Percentiles rank a stretch among this genome's conserved stretches.
Conservation (phyloP, 2,113 vertebrate genomes). For the Bombycilla garrulus region DNA sequence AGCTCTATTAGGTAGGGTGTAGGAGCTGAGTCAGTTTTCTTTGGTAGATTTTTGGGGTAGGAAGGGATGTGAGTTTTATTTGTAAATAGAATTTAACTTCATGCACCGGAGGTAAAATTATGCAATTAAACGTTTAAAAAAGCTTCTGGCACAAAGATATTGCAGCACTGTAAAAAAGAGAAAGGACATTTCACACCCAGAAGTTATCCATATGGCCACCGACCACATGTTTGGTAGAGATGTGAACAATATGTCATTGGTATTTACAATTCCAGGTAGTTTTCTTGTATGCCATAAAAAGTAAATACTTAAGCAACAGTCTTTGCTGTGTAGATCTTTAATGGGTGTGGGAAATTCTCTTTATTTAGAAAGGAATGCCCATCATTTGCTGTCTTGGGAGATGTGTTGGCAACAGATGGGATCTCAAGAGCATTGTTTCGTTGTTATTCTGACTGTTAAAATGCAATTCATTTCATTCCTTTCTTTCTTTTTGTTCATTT, state of each 20-base stretch:
- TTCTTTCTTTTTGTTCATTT: background rate
- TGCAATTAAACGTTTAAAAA: slow-evolving; percentile 50
- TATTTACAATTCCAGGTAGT: slow-evolving; percentile 70
- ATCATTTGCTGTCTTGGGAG: slow-evolving; percentile 68
- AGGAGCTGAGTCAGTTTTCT: background rate
- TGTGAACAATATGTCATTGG: slow-evolving; percentile 67
- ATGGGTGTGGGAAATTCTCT: slow-evolving; percentile 67
- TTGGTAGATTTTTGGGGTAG: background rate
- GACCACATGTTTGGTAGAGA: slow-evolving; percentile 67
- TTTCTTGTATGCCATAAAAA: slow-evolving; percentile 68
- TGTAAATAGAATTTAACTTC: slow-evolving; percentile 49
- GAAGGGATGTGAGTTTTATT: slow-evolving; percentile 17
- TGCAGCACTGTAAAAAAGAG: slow-evolving; percentile 55
- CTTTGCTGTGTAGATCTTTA: slow-evolving; percentile 63
- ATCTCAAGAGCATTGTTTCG: slow-evolving; percentile 62
- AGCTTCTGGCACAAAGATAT: slow-evolving; percentile 45
- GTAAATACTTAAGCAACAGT: slow-evolving; percentile 53
- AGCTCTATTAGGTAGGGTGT: background rate
- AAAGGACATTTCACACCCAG: slow-evolving; percentile 63
- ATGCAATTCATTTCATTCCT: slow-evolving; percentile 40
- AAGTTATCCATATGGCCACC: slow-evolving; percentile 68
- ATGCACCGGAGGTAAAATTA: slow-evolving; percentile 12
- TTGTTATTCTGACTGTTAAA: slow-evolving; percentile 65
- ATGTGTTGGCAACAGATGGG: slow-evolving; percentile 66
- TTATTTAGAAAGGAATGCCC: slow-evolving; percentile 69